These are phyloP conservation scores for Dicaeum eximium DNA, from an alignment of 2,113 vertebrate genomes.

Conservation along the genomic window DNA sequence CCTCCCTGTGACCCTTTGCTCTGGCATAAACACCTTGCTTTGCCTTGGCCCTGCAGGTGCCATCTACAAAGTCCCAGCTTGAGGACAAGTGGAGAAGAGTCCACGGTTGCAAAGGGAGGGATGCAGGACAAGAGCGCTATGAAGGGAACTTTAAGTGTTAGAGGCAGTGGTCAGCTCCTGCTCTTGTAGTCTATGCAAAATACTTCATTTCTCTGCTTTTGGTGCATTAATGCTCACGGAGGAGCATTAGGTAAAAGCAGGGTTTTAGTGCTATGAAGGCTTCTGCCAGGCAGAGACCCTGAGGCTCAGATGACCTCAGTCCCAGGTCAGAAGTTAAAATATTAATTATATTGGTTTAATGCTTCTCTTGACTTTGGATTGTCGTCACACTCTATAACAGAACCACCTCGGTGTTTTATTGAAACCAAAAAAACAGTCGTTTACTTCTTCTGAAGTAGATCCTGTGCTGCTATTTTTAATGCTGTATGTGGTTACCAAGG, in stretches of 20 bases:
- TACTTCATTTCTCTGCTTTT: not conserved
- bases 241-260: not conserved
- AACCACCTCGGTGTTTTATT: not conserved
- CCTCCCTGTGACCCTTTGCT: too few species aligned
- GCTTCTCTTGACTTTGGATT: not conserved
- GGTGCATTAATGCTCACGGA: not conserved
- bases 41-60: not conserved
- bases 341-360: not conserved
- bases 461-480: not conserved
- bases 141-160: not conserved
- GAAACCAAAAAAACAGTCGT: not conserved
- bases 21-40: rapidly evolving
- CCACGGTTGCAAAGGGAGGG: not conserved
- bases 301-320: not conserved
- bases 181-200: not conserved
- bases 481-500: too few species aligned
- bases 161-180: not conserved
- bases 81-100: too few species aligned
- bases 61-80: too few species aligned
- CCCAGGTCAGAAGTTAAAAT: not conserved
- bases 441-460: not conserved
- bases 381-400: not conserved
- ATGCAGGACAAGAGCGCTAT: not conserved
- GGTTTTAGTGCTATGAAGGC: not conserved
- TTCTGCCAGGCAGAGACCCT: not conserved